Conservation (phyloP, 2,113 vertebrate genomes). For the Hippocampus abdominalis region DNA sequence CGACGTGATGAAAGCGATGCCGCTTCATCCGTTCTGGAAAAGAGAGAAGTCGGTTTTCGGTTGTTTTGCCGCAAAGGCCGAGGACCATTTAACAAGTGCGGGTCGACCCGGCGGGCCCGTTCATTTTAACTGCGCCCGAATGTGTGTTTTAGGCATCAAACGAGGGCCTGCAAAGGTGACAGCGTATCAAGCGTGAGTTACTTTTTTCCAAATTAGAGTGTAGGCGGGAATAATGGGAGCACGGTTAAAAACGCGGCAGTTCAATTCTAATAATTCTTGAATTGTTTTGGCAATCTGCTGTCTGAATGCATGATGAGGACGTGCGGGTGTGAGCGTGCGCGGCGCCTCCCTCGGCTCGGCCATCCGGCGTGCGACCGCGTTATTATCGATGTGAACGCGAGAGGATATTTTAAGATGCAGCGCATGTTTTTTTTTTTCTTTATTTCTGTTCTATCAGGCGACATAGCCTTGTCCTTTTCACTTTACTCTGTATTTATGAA, state of each 20-base stretch:
- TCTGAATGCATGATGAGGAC: background rate
- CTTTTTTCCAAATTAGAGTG: no score
- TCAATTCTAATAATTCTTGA: no score
- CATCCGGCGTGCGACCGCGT: constrained; percentile 10
- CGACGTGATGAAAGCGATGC: constrained; percentile 4
- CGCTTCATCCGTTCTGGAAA: background rate
- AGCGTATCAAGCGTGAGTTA: background rate
- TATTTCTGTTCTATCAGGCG: constrained; percentile 46
- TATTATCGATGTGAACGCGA: constrained; percentile 25
- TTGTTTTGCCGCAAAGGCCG: constrained; percentile 8
- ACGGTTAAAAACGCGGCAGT: no score
- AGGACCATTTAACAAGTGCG: background rate
- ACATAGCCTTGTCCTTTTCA: constrained; percentile 42
- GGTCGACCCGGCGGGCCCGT: background rate
- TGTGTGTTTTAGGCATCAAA: constrained; percentile 2
- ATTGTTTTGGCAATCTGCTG: background rate
- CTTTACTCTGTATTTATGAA: constrained; percentile 44
- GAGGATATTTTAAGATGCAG: constrained; percentile 16
- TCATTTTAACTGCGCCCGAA: constrained; percentile 3
- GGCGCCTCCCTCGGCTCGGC: constrained; percentile 15
- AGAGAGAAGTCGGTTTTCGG: constrained; percentile 2
- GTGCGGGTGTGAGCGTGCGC: constrained; percentile 19
- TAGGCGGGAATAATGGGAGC: no score
- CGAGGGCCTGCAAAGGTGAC: background rate
- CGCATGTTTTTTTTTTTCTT: constrained; percentile 16